A percentile compares a stretch with the other conserved stretches of the same genome.
phyloP scores from a whole-genome alignment of 2,113 vertebrate species.

The Stercorarius parasiticus region DNA sequence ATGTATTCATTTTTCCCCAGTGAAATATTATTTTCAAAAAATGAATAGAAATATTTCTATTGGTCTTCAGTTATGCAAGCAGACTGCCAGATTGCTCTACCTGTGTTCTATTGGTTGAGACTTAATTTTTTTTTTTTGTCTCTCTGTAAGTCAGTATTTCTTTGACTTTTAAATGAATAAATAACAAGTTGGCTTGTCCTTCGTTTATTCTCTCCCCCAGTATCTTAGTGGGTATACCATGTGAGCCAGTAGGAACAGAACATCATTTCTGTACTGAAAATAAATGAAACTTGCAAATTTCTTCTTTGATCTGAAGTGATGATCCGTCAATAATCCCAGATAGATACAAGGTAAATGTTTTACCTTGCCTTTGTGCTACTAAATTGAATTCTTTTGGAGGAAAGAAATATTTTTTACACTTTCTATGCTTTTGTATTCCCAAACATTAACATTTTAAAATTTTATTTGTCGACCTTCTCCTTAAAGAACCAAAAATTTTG shows the following conservation, averaged over 20 bases:
- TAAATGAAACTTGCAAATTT: not conserved
- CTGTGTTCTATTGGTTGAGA: not conserved
- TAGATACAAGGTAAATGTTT: not conserved
- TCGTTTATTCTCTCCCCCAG: not conserved
- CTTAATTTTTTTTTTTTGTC: not conserved
- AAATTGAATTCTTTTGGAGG: not conserved
- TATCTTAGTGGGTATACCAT: not conserved
- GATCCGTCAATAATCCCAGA: not conserved
- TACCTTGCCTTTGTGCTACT: not conserved
- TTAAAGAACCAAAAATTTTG: not conserved
- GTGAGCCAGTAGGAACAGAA: not conserved
- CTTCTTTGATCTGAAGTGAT: not conserved
- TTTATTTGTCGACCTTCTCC: not conserved
- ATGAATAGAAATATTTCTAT: not conserved
- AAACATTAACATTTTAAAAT: not conserved
- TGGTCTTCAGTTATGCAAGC: not conserved
- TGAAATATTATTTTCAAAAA: not conserved
- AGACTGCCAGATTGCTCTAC: not conserved
- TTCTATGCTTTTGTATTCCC: not conserved
- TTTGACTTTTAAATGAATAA: not conserved
- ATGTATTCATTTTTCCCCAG: not conserved
- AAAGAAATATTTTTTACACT: not conserved
- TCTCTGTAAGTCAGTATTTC: not conserved
- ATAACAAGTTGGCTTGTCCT: not conserved
- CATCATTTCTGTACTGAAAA: not conserved